Conservation (phyloP, 2,113 vertebrate species). For the Corythaixoides concolor region DNA sequence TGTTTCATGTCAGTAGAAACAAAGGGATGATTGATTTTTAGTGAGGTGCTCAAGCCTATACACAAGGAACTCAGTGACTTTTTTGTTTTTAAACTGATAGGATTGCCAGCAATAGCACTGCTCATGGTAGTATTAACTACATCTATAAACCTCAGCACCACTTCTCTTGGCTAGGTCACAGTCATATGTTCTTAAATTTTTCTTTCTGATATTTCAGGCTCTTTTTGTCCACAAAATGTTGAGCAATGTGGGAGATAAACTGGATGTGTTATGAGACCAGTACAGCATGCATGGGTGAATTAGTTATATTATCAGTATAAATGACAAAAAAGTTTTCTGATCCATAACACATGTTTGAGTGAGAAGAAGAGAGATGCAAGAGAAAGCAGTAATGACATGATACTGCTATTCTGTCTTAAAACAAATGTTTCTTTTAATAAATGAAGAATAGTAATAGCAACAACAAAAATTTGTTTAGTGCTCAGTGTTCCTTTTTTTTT, state of each 20-base stretch:
- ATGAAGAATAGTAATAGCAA: neutral
- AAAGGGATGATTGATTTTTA: constrained; percentile 52
- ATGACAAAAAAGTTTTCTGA: constrained; percentile 45
- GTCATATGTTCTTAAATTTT: neutral
- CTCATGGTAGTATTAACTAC: constrained; percentile 45
- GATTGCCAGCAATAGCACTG: neutral
- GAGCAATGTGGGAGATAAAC: constrained; percentile 56
- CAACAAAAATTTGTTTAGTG: neutral
- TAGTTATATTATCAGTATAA: neutral
- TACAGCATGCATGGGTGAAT: neutral
- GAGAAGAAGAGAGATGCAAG: constrained; percentile 15
- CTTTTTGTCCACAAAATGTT: constrained; percentile 15
- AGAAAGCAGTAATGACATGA: constrained; percentile 25
- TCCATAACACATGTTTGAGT: constrained; percentile 20
- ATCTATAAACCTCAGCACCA: constrained; percentile 32
- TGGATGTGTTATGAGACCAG: neutral
- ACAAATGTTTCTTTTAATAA: constrained; percentile 53
- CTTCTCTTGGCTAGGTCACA: constrained; percentile 33
- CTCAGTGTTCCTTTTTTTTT: neutral
- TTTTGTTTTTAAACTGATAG: neutral
- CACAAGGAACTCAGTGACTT: constrained; percentile 21
- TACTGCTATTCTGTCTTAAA: constrained; percentile 1
- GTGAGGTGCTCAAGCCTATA: neutral
- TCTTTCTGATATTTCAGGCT: constrained; percentile 9
- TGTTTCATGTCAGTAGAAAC: neutral